Evolutionary conservation across 2,113 vertebrate genomes (phyloP).

Genomic region (Dasyurus viverrinus): DNA sequence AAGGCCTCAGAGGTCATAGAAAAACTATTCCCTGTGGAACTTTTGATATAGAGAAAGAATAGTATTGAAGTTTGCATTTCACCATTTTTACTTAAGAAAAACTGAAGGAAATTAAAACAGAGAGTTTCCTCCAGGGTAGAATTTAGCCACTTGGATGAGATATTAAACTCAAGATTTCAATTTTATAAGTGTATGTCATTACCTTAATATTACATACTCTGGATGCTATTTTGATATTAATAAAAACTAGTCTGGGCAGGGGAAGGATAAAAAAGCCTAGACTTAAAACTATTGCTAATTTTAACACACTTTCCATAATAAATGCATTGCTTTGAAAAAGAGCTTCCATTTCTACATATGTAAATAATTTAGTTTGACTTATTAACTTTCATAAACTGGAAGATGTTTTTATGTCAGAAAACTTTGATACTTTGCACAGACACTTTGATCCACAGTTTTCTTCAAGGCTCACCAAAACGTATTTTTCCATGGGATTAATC

Average conservation of each 20-base stretch:
- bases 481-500: slow-evolving; percentile 49
- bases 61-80: rapidly evolving
- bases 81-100: neutral
- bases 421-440: slow-evolving; percentile 28
- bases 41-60: neutral
- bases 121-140: neutral
- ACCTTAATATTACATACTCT: slow-evolving; percentile 75
- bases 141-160: neutral
- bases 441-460: slow-evolving; percentile 62
- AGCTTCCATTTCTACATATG: slow-evolving; percentile 68
- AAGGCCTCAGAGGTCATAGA: neutral
- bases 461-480: neutral
- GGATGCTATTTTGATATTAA: slow-evolving; percentile 68
- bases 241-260: slow-evolving; percentile 77
- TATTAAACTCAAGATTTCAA: slow-evolving; percentile 16
- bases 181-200: slow-evolving; percentile 39
- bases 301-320: slow-evolving; percentile 81
- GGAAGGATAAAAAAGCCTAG: slow-evolving; percentile 69
- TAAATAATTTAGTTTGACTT: slow-evolving; percentile 79
- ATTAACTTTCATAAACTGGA: slow-evolving; percentile 76
- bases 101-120: neutral
- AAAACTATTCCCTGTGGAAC: neutral
- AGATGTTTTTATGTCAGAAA: slow-evolving; percentile 60
- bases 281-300: slow-evolving; percentile 81
- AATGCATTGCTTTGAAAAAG: slow-evolving; percentile 71